These are phyloP conservation scores for Drosophila pandora DNA, from an alignment of 1,140 invertebrate genomes.

Conservation along the genomic window DNA sequence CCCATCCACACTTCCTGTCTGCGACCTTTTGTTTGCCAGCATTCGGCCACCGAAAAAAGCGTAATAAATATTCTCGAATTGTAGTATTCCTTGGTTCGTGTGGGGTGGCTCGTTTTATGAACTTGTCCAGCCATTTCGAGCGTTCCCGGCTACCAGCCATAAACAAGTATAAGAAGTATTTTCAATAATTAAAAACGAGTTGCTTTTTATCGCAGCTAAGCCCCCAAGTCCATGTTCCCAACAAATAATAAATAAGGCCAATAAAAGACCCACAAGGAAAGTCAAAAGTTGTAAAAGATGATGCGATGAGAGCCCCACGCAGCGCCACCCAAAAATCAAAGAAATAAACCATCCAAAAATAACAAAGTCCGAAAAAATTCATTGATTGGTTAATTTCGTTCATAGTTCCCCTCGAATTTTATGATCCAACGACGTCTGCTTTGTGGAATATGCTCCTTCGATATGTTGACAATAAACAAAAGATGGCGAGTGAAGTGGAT, in stretches of 20 bases:
- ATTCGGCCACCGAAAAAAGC: conserved; percentile 38
- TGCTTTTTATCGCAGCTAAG: conserved; percentile 14
- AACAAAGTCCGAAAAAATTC: conserved; percentile 27
- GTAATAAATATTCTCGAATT: conserved; percentile 57
- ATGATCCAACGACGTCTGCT: conserved; percentile 35
- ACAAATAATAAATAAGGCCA: conserved; percentile 33
- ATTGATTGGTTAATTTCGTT: conserved; percentile 75
- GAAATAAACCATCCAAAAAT: conserved; percentile 2
- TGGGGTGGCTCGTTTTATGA: conserved; percentile 32
- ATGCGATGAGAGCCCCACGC: conserved; percentile 51
- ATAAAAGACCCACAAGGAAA: conserved; percentile 46
- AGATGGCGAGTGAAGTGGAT: conserved; percentile 45
- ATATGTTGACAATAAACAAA: conserved; percentile 67
- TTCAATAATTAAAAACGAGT: conserved; percentile 57
- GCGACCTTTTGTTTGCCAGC: conserved; percentile 44
- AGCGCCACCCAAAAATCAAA: conserved; percentile 59
- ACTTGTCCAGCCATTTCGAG: conserved; percentile 41
- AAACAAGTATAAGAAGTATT: conserved; percentile 40
- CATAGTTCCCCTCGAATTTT: conserved; percentile 61
- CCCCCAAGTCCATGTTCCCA: background rate
- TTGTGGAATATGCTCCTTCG: conserved; percentile 34
- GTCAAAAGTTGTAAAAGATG: conserved; percentile 55
- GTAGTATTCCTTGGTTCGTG: background rate
- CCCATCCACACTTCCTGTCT: conserved; percentile 61
- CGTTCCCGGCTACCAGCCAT: conserved; percentile 31